Evolutionary conservation across 2,888 invertebrate genomes (phyloP), one percentile per base, ranked within the genome.

Genomic region (Malachius bipustulatus): DNA sequence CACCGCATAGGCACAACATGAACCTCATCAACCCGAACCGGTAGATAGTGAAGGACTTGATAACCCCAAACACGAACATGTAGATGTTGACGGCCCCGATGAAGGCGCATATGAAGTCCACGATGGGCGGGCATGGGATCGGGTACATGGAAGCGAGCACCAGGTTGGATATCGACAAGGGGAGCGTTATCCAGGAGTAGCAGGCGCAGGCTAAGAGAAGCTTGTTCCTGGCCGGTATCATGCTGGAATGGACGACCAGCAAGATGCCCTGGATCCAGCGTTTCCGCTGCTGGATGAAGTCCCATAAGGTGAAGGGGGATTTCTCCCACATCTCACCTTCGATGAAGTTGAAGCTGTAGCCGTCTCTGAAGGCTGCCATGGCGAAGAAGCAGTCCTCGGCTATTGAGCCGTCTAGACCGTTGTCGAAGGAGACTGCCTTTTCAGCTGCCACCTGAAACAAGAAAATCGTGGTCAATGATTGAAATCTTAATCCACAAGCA

Each of bases 301-400:
- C 96, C 75, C 83, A 81, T 16, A 96, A 64, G 2, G 89, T 88
- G 60, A 96, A 96, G 2, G 96, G 94, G 4, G 90, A 90, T 59
- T 96, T 94, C 60, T 96, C 96, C 82, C 93, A 93, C 94, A 96
- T 94, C 66, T 96, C 96, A 32, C 96, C 94, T 60, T 96, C 94
- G 45, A 96, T 79, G 64, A 94, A 96, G 59, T 90, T 87, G 62
- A 96, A 96, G 12, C 82, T 73, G 59, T 84, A 94, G 14, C 93
- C 94, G 60, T 87, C 76, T 42, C 77, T 75, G 61, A 81, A 89
- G 2, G 94, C 94, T 45, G 87, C 80, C 91, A 96, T 94, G 12
- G 91, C 90, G 64, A 96, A 96, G 62, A 79, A 96, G 57, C 93
- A 94, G 61, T 96, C 96, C 63, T 96, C 96, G 12, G 96, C 94